A percentile compares a stretch with the other conserved stretches of the same genome.
Evolutionary conservation across 1,140 invertebrate species (phyloP).

Genomic region (Camponotus floridanus): DNA sequence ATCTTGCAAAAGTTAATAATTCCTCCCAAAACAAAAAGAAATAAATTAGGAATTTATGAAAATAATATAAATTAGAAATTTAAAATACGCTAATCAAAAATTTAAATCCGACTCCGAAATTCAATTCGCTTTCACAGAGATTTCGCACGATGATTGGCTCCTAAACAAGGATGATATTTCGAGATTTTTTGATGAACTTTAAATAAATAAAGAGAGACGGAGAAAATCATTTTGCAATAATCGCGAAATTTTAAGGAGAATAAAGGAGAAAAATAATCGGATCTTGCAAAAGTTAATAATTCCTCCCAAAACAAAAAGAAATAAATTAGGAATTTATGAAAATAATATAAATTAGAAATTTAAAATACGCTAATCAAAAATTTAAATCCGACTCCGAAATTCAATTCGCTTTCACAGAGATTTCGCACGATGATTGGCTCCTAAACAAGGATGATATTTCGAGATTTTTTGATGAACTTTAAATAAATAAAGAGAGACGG

Average conservation of each 20-base stretch:
- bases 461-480: constrained; percentile 4
- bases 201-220: neutral
- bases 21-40: neutral
- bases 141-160: constrained; percentile 14
- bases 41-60: constrained; percentile 22
- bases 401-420: constrained; percentile 27
- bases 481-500: neutral
- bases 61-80: neutral
- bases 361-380: constrained; percentile 27
- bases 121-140: constrained; percentile 27
- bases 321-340: constrained; percentile 22
- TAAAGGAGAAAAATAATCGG: neutral
- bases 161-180: constrained; percentile 33
- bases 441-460: constrained; percentile 33
- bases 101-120: constrained; percentile 45
- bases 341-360: neutral
- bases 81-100: constrained; percentile 27
- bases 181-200: constrained; percentile 4
- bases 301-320: neutral
- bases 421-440: constrained; percentile 14
- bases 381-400: constrained; percentile 45
- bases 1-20: neutral
- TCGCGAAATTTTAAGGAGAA: neutral
- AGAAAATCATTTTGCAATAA: neutral
- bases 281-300: neutral